A percentile compares a stretch with the other conserved stretches of the same genome.
phyloP scores from a whole-genome alignment of 2,888 invertebrate genomes.

The Zhuqinia jingwanae region DNA sequence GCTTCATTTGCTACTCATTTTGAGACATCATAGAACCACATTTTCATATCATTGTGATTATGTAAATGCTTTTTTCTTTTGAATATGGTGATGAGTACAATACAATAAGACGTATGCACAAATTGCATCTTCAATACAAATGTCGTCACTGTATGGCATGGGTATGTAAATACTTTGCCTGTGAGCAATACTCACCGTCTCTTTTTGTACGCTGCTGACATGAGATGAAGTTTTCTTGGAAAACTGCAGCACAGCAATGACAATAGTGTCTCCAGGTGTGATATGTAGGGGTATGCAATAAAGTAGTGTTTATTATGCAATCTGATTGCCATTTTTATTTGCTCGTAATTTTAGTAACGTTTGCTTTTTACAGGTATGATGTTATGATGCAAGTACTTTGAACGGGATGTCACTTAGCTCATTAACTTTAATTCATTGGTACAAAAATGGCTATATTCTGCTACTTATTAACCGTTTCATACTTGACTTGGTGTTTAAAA shows the following conservation, averaged over 20 bases:
- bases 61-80: too few species aligned
- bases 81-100: not conserved
- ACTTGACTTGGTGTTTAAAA: too few species aligned
- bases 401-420: too few species aligned
- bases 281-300: not conserved
- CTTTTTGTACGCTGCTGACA: constrained; percentile 28
- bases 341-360: not conserved
- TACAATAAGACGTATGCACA: not conserved
- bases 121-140: not conserved
- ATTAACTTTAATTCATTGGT: too few species aligned
- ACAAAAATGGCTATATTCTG: not conserved
- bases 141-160: too few species aligned
- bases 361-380: too few species aligned
- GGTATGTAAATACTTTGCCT: not conserved
- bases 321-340: not conserved
- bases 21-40: not conserved
- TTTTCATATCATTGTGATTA: constrained; percentile 3
- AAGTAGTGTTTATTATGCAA: not conserved
- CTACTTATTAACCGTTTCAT: too few species aligned
- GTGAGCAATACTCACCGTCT: constrained; percentile 21
- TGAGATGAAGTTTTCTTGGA: constrained; percentile 24
- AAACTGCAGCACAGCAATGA: constrained; percentile 18
- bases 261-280: constrained; percentile 59
- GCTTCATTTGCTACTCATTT: constrained; percentile 11
- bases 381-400: too few species aligned